Evolutionary conservation across 2,113 vertebrate species (phyloP), one percentile per base, ranked within the genome.

Genomic region (Hirundichthys speculiger): DNA sequence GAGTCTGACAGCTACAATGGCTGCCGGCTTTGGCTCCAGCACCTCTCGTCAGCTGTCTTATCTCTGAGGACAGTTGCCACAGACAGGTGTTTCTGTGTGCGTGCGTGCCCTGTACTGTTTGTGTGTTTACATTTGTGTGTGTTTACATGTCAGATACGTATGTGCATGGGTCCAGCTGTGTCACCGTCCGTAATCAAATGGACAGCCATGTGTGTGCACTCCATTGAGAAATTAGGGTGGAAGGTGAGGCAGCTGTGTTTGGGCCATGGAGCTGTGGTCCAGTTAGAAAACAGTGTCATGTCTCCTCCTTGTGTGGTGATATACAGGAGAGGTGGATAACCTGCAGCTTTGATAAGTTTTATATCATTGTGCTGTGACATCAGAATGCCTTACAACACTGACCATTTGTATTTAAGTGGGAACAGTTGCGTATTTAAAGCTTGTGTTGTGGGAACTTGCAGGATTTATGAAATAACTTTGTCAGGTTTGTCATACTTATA

Each of bases 1-100:
- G 64, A 77, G 58, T 41, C 41, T 85, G 84, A 89, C 80, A 80
- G 80, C 80, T 77, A 80, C 71, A 66, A 72, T 78, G 60, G 73
- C 77, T 77, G 67, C 46, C 34, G n/a, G 77, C 65, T 77, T 69
- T 73, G 53, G 58, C 78, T 83, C 58, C 84, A 80, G 84, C 84
- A 84, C 75, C 82, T 86, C 65, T 52, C 78, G 82, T 86, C 82
- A 82, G 71, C 64, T 58, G 61, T 71, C 68, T 82, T 82, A 80
- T 88, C 80, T 86, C 50, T 74, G 67, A 72, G 76, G 69, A 77
- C 43, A 71, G 74, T 73, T 87, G 84, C 70, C 82, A 82, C 70
- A 83, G 59, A 85, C 69, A 86, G 86, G 78, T 82, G 83, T 83
- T 53, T 58, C 13, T 64, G 16, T 80, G 49, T 62, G 48, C 55